phyloP scores from a whole-genome alignment of 2,113 vertebrate genomes.

The Paramormyrops kingsleyae region DNA sequence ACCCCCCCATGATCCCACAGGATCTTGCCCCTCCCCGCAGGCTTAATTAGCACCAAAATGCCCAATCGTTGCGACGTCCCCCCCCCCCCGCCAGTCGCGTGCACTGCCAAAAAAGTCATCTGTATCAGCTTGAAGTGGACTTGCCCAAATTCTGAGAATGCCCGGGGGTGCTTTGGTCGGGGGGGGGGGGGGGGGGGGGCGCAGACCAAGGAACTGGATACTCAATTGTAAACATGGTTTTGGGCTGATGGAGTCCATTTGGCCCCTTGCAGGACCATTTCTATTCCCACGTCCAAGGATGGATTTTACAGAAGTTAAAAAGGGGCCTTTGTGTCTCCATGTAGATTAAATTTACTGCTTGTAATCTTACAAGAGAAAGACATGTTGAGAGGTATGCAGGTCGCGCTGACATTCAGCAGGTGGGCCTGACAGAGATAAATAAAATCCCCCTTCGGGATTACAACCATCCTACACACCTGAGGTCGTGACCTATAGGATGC shows the following conservation, averaged over 20 bases:
- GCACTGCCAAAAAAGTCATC: neutral
- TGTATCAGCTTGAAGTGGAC: neutral
- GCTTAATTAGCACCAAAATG: neutral
- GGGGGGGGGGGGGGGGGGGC: no score
- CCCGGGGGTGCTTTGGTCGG: neutral
- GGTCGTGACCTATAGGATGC: constrained; percentile 25
- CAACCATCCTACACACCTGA: constrained; percentile 37
- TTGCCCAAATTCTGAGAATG: neutral
- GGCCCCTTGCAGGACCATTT: neutral
- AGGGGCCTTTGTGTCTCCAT: constrained; percentile 4
- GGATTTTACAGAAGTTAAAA: constrained; percentile 10
- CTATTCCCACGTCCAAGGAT: neutral
- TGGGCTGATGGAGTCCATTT: constrained; percentile 10
- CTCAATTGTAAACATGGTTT: constrained; percentile 7
- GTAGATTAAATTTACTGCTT: constrained; percentile 40
- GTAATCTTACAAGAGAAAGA: constrained; percentile 26
- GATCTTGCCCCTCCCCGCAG: constrained; percentile 10
- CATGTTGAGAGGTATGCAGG: constrained; percentile 18
- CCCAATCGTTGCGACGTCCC: neutral
- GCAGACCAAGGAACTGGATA: constrained; percentile 4
- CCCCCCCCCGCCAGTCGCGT: neutral
- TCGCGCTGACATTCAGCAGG: constrained; percentile 20
- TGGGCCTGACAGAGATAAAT: constrained; percentile 42
- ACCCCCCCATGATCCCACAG: constrained; percentile 21
- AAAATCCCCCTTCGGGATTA: constrained; percentile 30